phyloP scores from a whole-genome alignment of 2,888 invertebrate species.

The Creontiades dilutus region DNA sequence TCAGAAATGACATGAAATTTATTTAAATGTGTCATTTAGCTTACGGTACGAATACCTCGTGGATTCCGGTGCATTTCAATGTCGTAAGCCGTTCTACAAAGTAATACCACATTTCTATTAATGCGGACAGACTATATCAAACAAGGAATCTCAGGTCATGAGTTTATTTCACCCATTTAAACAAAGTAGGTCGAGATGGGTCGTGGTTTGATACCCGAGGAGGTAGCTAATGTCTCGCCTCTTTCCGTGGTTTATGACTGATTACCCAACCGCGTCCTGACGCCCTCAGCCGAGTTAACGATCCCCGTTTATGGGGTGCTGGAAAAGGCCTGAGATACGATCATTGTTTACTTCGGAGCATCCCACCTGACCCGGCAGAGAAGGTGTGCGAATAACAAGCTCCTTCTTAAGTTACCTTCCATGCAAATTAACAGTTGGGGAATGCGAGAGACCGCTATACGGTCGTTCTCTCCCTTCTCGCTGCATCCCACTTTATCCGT shows the following conservation, averaged over 20 bases:
- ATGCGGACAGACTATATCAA: not conserved
- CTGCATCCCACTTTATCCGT: conserved; percentile 14
- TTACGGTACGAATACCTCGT: no score
- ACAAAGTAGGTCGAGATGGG: conserved; percentile 14
- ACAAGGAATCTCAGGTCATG: not conserved
- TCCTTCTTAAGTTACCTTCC: conserved; percentile 65
- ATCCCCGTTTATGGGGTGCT: conserved; percentile 29
- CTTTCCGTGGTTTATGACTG: conserved; percentile 49
- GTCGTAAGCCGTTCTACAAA: no score
- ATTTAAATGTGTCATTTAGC: no score
- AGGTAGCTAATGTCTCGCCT: conserved; percentile 26
- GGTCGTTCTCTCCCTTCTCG: conserved; percentile 21
- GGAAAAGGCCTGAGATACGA: conserved; percentile 54
- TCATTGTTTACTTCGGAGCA: conserved; percentile 64
- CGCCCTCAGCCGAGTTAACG: conserved; percentile 32
- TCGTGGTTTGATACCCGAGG: conserved; percentile 38
- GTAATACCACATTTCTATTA: no score
- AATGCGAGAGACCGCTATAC: conserved; percentile 69
- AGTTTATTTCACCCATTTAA: conserved; percentile 1
- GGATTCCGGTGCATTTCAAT: no score
- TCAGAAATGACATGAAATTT: no score
- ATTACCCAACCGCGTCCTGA: conserved; percentile 43
- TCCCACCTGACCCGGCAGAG: conserved; percentile 58
- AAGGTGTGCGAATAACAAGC: conserved; percentile 59
- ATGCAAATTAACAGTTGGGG: conserved; percentile 71